phyloP scores from a whole-genome alignment of 2,888 invertebrate species.

The Tiphia femorata region DNA sequence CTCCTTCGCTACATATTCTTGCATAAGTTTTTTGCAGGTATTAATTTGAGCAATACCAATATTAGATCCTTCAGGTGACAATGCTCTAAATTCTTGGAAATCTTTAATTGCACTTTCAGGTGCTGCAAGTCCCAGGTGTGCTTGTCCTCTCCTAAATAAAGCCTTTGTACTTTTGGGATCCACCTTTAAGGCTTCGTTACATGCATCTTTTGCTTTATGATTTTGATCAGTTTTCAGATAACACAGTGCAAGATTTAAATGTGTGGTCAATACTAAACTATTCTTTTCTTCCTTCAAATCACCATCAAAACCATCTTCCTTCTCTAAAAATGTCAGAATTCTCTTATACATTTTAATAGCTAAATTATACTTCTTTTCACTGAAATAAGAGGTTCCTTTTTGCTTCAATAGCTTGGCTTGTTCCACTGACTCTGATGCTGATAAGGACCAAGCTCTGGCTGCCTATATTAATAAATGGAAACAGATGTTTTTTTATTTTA shows the following conservation, averaged over 20 bases:
- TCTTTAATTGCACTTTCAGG: constrained; percentile 82
- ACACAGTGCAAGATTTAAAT: constrained; percentile 87
- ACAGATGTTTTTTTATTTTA: constrained; percentile 1
- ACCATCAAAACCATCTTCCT: constrained; percentile 29
- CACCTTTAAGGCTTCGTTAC: constrained; percentile 82
- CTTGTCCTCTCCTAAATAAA: constrained; percentile 88
- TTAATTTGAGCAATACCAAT: constrained; percentile 86
- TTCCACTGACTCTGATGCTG: constrained; percentile 82
- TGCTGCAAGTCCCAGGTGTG: constrained; percentile 81
- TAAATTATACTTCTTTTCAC: constrained; percentile 80
- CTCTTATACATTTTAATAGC: constrained; percentile 91
- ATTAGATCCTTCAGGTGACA: constrained; percentile 87
- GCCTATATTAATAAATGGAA: constrained; percentile 68
- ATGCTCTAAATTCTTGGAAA: constrained; percentile 79
- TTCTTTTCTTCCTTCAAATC: constrained; percentile 69
- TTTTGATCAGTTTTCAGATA: constrained; percentile 81
- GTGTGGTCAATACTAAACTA: constrained; percentile 76
- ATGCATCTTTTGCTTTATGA: constrained; percentile 80
- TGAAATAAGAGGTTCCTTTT: constrained; percentile 92
- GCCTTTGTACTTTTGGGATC: constrained; percentile 89
- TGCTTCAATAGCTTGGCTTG: constrained; percentile 88
- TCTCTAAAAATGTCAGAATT: constrained; percentile 76
- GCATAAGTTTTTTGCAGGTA: constrained; percentile 80
- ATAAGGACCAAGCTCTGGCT: constrained; percentile 87
- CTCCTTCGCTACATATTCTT: constrained; percentile 83